Evolutionary conservation across 2,888 invertebrate genomes (phyloP), one percentile per base, ranked within the genome.

Genomic region (Epinotia bilunana): DNA sequence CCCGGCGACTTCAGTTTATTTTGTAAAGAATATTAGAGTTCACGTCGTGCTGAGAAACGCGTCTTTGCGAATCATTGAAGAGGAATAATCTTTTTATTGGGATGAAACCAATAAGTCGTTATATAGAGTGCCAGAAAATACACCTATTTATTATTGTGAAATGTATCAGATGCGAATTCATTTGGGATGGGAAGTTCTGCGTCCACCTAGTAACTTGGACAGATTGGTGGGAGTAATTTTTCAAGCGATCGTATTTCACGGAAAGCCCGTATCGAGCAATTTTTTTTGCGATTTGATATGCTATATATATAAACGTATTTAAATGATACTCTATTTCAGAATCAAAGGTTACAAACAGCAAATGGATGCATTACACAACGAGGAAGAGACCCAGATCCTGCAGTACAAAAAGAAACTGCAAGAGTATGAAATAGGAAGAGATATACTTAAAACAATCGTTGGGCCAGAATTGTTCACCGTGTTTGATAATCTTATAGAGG

Each of bases 401-500:
- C 49, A 84, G 0, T 80, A 79, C 2, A 83, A 86, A n/a, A 85
- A 83, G 62, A 87, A 83, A 20, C 46, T 75, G 0, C 83, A 85
- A 7, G 83, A 86, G 6, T 85, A 81, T 67, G 84, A 86, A 23
- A 80, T 77, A 20, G 77, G 77, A 3, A 82, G 82, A 72, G 78
- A 81, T 5, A 28, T 85, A 6, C 61, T 85, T n/a, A 79, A 78
- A n/a, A 74, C 78, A 0, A 65, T 85, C 3, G 79, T 84, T 12
- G 81, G 74, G 39, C 74, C 80, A 9, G 83, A 84, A 1, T 67
- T 87, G 9, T 86, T 78, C 67, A 75, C 79, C 13, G 74, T 84
- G 18, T 61, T 89, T 55, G 83, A 87, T n/a, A 84, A 86, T 0
- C 80, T 82, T 65, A 78, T 85, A 16, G 88, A 89, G 84, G 89